A percentile compares a stretch with the other conserved stretches of the same genome.
Conservation (phyloP, 2,797 vertebrate genomes). For the Gallinago solitaria region DNA sequence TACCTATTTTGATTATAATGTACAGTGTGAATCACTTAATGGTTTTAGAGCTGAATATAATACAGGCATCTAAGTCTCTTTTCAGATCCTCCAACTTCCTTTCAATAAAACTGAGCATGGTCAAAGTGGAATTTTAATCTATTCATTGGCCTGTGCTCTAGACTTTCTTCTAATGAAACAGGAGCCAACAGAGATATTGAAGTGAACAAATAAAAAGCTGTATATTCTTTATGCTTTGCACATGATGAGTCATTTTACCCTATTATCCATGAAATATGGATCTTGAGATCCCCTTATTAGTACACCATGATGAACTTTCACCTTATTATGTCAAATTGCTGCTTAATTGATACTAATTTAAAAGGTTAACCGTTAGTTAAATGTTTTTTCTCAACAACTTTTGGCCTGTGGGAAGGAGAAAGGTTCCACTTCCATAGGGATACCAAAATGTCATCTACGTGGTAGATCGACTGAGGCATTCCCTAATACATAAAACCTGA, state of each 20-base stretch:
- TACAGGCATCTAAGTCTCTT: not conserved
- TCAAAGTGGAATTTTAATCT: not conserved
- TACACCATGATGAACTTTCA: not conserved
- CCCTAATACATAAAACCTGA: not conserved
- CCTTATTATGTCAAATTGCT: not conserved
- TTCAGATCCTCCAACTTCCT: not conserved
- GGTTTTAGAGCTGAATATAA: not conserved
- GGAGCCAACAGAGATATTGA: not conserved
- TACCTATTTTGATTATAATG: not conserved
- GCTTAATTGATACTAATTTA: not conserved
- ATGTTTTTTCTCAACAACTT: not conserved
- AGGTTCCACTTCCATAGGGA: not conserved
- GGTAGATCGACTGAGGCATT: not conserved
- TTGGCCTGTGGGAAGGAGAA: not conserved
- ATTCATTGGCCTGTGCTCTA: not conserved
- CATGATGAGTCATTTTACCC: not conserved
- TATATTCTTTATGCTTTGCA: not conserved
- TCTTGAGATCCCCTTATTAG: not conserved
- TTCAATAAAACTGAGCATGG: not conserved
- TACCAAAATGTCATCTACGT: not conserved
- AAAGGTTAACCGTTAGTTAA: not conserved
- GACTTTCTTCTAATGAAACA: not conserved
- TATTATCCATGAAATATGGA: not conserved
- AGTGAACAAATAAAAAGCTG: not conserved
- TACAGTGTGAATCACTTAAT: not conserved